Evolutionary conservation across 1,140 invertebrate species (phyloP), one percentile per base, ranked within the genome.

Genomic region (Drosophila pallidifrons): DNA sequence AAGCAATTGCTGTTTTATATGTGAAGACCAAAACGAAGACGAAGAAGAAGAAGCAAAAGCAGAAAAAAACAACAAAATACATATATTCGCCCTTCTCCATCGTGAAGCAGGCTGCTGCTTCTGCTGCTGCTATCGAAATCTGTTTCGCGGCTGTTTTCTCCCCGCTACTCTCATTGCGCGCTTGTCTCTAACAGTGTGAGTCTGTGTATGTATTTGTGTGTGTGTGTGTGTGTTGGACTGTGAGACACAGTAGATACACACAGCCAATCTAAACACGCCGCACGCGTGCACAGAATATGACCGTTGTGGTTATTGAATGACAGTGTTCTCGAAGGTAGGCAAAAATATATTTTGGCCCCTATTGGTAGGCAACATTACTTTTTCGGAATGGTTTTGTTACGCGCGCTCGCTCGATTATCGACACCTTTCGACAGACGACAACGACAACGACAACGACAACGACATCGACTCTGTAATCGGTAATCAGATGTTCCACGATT

Each of bases 281-380:
- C 41, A 61, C 35, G 72, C 58, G 63, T 68, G 64, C 35, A 38
- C 25, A 38, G 52, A 35, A 60, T 70, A 65, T 63, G 67, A 47
- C 51, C 63, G 58, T 64, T 67, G 65, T 49, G 49, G 61, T 81
- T 79, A 80, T 83, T 75, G 73, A 73, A 77, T 81, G 75, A 67
- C 77, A 74, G 45, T 46, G 68, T 60, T 43, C 60, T 41, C 51
- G 41, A 64, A 71, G 52, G 68, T 71, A 63, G 68, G 68, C 68
- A 65, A 64, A 32, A 64, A 47, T 55, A 47, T 57, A 15, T 60
- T 30, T 35, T 16, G 64, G 66, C 65, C 43, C 75, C 38, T 45
- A 67, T 74, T 68, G 46, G 57, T 68, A 64, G 81, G 59, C 71
- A 81, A 75, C 64, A 64, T 59, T 75, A 43, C 57, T 20, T 16